These are phyloP conservation scores for Montipora capricornis DNA, from an alignment of 64 coral and sea anemone genomes.

Conservation along the genomic window DNA sequence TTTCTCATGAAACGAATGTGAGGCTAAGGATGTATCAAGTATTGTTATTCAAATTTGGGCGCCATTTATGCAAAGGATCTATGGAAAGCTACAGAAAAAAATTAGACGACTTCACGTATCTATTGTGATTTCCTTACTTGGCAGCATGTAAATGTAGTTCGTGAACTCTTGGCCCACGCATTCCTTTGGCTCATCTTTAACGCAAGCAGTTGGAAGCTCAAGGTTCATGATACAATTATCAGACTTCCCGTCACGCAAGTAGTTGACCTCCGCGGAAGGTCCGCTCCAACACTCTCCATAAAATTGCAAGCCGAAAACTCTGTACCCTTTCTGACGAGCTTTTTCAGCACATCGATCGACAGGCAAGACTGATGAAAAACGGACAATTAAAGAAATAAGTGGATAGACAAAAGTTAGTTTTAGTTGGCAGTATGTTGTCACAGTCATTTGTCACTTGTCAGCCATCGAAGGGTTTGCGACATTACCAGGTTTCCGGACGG, in stretches of 20 bases:
- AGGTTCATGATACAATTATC: slow-evolving; percentile 57
- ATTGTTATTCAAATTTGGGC: no score
- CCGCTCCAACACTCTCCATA: slow-evolving; percentile 84
- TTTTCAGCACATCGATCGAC: slow-evolving; percentile 62
- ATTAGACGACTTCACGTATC: no score
- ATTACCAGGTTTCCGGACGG: no score
- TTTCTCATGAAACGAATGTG: no score
- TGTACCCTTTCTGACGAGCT: slow-evolving; percentile 62
- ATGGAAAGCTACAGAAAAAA: no score
- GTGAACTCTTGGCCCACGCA: slow-evolving; percentile 33
- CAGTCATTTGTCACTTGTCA: no score
- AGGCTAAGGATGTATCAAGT: no score
- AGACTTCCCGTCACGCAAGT: slow-evolving; percentile 49
- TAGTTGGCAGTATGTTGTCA: no score
- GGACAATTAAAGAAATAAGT: no score
- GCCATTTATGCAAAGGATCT: no score
- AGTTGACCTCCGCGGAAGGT: slow-evolving; percentile 21
- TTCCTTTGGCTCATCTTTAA: neutral
- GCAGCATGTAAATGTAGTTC: slow-evolving; percentile 59
- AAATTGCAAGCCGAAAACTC: slow-evolving; percentile 68
- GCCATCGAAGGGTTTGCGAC: no score
- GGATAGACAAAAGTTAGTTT: no score
- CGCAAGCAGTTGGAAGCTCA: slow-evolving; percentile 11
- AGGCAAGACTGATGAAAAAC: slow-evolving; percentile 49
- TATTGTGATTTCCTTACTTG: slow-evolving; percentile 41